phyloP scores from a whole-genome alignment of 2,888 invertebrate species.

The Eilema caniola region DNA sequence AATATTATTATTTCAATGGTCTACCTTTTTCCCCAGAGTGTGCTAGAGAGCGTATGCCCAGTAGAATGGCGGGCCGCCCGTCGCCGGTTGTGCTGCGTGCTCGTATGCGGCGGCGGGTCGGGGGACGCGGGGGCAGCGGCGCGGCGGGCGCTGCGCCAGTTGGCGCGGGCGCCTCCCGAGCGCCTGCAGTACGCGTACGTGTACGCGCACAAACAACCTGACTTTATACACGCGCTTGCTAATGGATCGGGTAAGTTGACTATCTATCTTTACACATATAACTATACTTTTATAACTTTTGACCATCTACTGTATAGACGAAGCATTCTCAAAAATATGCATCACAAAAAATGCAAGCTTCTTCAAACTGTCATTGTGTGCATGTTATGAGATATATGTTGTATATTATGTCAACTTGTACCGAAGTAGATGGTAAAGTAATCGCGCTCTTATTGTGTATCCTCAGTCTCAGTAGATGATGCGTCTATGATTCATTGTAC shows the following conservation, averaged over 20 bases:
- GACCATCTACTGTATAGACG: no score
- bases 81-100: slow-evolving; percentile 93
- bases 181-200: slow-evolving; percentile 96
- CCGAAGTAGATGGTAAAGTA: no score
- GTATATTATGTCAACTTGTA: no score
- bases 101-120: slow-evolving; percentile 88
- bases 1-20: neutral
- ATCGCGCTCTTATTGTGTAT: no score
- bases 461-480: no score
- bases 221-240: slow-evolving; percentile 92
- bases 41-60: slow-evolving; percentile 95
- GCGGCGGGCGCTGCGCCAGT: slow-evolving; percentile 90
- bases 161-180: slow-evolving; percentile 89
- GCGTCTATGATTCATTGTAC: no score
- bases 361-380: no score
- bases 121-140: slow-evolving; percentile 87
- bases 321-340: no score
- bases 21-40: slow-evolving; percentile 72
- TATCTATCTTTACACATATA: no score
- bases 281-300: no score
- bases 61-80: slow-evolving; percentile 92
- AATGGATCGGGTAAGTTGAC: slow-evolving; percentile 78
- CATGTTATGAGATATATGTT: no score
- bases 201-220: slow-evolving; percentile 93
- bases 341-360: no score